These are phyloP conservation scores for Dascyllus trimaculatus DNA, from an alignment of 2,113 vertebrate genomes.

Conservation along the genomic window DNA sequence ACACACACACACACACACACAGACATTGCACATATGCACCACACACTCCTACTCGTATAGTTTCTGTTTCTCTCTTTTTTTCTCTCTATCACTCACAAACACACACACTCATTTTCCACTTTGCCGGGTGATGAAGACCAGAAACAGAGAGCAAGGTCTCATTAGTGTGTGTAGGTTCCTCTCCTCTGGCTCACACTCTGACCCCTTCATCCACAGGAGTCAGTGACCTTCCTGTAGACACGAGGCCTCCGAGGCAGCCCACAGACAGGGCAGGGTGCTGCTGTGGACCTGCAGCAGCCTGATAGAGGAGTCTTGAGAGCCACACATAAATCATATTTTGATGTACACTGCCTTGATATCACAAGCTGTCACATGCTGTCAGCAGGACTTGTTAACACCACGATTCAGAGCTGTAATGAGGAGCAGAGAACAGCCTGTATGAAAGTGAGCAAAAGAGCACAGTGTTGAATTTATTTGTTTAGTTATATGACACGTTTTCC, in stretches of 20 bases:
- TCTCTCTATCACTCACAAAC: constrained; percentile 7
- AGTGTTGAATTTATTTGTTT: constrained; percentile 43
- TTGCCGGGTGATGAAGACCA: constrained; percentile 61
- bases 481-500: constrained; percentile 25
- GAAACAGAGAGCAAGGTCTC: constrained; percentile 73
- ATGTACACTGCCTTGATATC: constrained; percentile 77
- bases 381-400: constrained; percentile 77
- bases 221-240: constrained; percentile 77
- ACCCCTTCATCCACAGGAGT: constrained; percentile 73
- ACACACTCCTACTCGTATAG: constrained; percentile 37
- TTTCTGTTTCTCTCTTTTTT: constrained; percentile 34
- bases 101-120: constrained; percentile 52
- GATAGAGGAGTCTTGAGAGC: constrained; percentile 72
- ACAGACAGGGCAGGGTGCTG: constrained; percentile 60
- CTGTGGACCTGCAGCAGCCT: constrained; percentile 64
- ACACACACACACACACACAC: constrained; percentile 20
- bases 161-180: constrained; percentile 78
- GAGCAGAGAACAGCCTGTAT: constrained; percentile 67
- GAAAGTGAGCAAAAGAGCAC: constrained; percentile 62
- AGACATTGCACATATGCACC: constrained; percentile 46
- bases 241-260: constrained; percentile 58
- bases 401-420: constrained; percentile 78
- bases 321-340: constrained; percentile 82
- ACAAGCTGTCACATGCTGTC: constrained; percentile 81
- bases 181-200: constrained; percentile 66